These are phyloP conservation scores for Alces alces DNA, from an alignment of 2,113 vertebrate genomes.

Conservation along the genomic window DNA sequence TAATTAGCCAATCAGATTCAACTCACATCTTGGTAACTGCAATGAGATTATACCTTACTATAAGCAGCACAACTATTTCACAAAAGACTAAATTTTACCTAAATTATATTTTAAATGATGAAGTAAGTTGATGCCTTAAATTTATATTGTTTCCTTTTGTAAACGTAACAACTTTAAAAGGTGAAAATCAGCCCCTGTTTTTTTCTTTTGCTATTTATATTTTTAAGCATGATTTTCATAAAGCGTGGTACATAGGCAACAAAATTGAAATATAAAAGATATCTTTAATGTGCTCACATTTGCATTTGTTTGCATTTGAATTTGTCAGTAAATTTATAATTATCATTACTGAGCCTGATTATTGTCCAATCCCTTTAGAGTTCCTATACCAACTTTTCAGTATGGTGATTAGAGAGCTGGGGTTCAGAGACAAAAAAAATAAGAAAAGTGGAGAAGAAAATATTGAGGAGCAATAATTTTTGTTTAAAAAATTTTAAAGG, in stretches of 20 bases:
- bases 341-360: neutral
- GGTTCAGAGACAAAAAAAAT: neutral
- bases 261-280: neutral
- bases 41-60: neutral
- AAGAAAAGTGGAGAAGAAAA: neutral
- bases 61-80: neutral
- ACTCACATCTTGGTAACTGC: neutral
- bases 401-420: neutral
- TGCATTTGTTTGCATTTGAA: neutral
- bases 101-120: conserved; percentile 1
- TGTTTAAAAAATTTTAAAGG: neutral
- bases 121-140: neutral
- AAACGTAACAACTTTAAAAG: neutral
- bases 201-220: neutral
- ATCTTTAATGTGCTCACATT: neutral
- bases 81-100: neutral
- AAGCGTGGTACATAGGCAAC: neutral
- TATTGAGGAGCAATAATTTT: neutral
- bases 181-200: neutral
- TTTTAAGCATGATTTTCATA: neutral
- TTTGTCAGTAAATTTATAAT: neutral
- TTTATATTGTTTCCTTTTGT: neutral
- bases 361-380: neutral
- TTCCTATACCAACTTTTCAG: neutral
- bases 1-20: neutral